Evolutionary conservation across 2,797 vertebrate species (phyloP).

Genomic region (Bradypodion ventrale): DNA sequence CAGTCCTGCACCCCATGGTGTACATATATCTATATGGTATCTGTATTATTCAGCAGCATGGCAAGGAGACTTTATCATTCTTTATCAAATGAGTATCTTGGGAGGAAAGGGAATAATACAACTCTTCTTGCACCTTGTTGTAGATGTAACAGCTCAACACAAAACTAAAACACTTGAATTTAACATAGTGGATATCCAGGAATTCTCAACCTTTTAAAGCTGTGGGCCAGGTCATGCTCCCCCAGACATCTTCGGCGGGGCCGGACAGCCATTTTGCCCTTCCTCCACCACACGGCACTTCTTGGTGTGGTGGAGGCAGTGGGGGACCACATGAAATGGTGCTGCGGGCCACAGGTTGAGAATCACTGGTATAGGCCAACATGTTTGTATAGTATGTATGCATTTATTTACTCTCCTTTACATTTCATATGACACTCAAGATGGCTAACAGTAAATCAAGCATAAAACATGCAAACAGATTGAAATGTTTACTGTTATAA

Average conservation of each 20-base stretch:
- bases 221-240: too few species aligned
- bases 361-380: not conserved
- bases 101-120: not conserved
- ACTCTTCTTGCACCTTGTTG: not conserved
- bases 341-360: too few species aligned
- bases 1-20: not conserved
- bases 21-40: not conserved
- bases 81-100: not conserved
- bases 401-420: not conserved
- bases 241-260: too few species aligned
- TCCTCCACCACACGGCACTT: too few species aligned
- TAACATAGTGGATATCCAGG: too few species aligned
- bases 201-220: too few species aligned
- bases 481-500: not conserved
- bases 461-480: not conserved
- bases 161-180: not conserved
- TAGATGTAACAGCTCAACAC: not conserved
- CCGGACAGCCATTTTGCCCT: too few species aligned
- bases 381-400: not conserved
- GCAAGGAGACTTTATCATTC: not conserved
- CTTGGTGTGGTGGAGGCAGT: too few species aligned
- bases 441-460: not conserved
- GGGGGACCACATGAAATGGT: too few species aligned
- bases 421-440: not conserved
- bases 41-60: not conserved